Evolutionary conservation across 2,113 vertebrate species (phyloP).

Genomic region (Ailuropoda melanoleuca): DNA sequence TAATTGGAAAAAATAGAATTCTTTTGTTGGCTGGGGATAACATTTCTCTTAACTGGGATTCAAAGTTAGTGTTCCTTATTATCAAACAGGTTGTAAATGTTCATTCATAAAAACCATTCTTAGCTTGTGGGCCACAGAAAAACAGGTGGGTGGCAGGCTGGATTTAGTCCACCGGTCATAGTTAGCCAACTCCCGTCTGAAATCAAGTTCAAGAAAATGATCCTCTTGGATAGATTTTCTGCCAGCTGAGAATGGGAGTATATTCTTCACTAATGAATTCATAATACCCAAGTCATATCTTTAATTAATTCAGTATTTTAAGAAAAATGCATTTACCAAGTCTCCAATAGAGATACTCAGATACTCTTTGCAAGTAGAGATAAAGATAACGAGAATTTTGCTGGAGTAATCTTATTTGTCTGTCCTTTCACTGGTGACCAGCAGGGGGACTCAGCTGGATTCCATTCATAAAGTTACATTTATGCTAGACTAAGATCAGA

Average conservation of each 20-base stretch:
- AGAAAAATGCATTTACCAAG: neutral
- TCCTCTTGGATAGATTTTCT: conserved; percentile 1
- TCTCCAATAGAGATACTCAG: neutral
- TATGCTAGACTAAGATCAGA: neutral
- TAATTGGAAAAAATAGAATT: neutral
- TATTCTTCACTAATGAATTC: neutral
- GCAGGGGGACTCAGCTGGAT: conserved; percentile 66
- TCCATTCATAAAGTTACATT: neutral
- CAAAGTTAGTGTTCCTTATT: neutral
- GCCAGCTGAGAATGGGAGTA: neutral
- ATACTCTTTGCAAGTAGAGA: neutral
- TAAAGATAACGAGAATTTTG: conserved; percentile 26
- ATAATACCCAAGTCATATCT: neutral
- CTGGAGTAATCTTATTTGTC: neutral
- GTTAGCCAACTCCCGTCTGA: neutral
- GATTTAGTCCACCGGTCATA: neutral
- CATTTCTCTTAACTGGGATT: neutral
- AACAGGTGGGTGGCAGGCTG: neutral
- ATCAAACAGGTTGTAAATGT: neutral
- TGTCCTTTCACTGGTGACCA: conserved; percentile 57
- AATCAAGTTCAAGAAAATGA: neutral
- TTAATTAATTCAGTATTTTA: conserved; percentile 11
- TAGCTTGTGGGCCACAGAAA: neutral
- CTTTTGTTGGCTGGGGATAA: neutral
- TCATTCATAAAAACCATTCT: neutral